These are phyloP conservation scores for Zophobas morio DNA, from an alignment of 1,140 invertebrate species.

Conservation along the genomic window DNA sequence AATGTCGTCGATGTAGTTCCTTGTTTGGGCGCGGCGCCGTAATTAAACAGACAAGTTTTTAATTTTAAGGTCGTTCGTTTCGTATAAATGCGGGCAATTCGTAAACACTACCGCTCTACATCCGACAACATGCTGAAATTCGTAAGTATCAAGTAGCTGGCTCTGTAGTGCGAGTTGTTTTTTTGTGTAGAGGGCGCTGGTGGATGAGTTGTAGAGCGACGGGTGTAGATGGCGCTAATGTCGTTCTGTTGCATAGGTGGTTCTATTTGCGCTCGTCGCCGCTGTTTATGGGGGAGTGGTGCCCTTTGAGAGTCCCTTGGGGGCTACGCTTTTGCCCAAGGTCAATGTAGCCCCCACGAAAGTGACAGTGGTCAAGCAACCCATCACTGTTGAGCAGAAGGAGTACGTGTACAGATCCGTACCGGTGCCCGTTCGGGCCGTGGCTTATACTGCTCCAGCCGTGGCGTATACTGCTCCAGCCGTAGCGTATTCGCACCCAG, in stretches of 20 bases:
- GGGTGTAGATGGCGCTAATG: not conserved
- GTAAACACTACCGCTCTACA: not conserved
- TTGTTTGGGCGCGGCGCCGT: not conserved
- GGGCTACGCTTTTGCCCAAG: slow-evolving; percentile 9
- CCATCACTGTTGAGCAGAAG: not conserved
- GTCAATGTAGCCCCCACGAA: slow-evolving; percentile 19
- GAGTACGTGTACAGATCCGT: slow-evolving; percentile 12
- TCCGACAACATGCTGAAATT: not conserved
- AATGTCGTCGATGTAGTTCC: slow-evolving; percentile 17
- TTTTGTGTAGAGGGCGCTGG: too few species aligned
- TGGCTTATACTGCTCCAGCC: slow-evolving; percentile 17
- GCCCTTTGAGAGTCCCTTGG: slow-evolving; percentile 18
- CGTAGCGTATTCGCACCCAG: not conserved
- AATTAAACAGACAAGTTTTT: not conserved
- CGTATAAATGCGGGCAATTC: not conserved
- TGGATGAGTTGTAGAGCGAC: too few species aligned
- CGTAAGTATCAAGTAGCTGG: not conserved
- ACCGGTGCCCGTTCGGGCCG: slow-evolving; percentile 12
- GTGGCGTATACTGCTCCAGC: slow-evolving; percentile 7
- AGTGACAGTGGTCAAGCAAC: slow-evolving; percentile 20
- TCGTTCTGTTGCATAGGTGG: not conserved
- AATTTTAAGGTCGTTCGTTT: not conserved
- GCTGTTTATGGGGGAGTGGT: slow-evolving; percentile 12
- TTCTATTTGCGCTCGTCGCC: not conserved
- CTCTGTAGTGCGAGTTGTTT: too few species aligned